These are phyloP conservation scores for Pollenia amentaria DNA, from an alignment of 2,888 invertebrate species.

Conservation along the genomic window DNA sequence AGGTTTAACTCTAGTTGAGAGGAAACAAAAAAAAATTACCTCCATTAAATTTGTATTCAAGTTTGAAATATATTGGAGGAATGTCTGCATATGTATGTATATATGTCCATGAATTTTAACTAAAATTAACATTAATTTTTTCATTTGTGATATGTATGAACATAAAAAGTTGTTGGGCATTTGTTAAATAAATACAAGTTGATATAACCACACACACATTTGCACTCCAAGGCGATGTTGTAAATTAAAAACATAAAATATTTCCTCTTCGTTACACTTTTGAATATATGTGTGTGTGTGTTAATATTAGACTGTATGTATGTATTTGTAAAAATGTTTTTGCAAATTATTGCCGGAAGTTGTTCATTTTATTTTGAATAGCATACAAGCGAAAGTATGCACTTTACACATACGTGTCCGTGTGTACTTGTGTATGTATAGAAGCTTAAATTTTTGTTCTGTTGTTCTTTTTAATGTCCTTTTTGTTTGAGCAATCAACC, in stretches of 20 bases:
- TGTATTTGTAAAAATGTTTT: neutral
- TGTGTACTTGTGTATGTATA: neutral
- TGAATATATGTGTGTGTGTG: neutral
- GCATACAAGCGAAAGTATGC: constrained; percentile 16
- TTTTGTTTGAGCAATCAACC: constrained; percentile 58
- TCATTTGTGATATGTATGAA: neutral
- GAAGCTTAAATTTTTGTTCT: neutral
- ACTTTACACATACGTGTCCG: neutral
- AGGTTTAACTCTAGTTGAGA: too few species aligned
- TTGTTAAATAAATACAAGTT: neutral
- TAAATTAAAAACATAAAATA: constrained; percentile 50
- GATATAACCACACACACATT: neutral
- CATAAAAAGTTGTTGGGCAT: neutral
- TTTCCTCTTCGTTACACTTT: constrained; percentile 36
- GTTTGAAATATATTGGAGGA: too few species aligned
- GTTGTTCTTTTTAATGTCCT: constrained; percentile 25
- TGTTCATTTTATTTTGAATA: constrained; percentile 46
- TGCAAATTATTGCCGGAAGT: constrained; percentile 58
- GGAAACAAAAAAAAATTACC: too few species aligned
- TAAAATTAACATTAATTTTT: too few species aligned
- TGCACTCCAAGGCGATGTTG: neutral
- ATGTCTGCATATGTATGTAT: too few species aligned
- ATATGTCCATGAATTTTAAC: too few species aligned
- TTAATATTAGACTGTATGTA: neutral
- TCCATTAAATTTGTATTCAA: too few species aligned